phyloP scores from a whole-genome alignment of 2,113 vertebrate species.

The Cyphomyrus discorhynchus region DNA sequence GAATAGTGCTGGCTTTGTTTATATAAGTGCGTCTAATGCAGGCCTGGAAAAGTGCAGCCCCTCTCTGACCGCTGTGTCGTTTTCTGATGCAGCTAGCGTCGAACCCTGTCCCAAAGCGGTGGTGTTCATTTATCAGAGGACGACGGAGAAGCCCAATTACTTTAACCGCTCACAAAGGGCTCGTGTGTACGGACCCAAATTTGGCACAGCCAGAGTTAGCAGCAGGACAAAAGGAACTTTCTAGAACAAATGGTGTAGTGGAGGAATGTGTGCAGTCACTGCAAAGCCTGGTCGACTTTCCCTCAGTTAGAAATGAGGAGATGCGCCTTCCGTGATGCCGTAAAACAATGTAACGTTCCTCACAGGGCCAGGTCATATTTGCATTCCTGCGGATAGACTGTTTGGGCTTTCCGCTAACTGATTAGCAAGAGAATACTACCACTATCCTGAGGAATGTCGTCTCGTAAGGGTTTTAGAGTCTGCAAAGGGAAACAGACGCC shows the following conservation, averaged over 20 bases:
- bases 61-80: neutral
- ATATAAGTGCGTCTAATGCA: neutral
- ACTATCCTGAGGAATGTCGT: neutral
- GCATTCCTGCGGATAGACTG: neutral
- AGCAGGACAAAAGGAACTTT: slow-evolving; percentile 8
- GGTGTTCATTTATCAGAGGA: neutral
- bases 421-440: neutral
- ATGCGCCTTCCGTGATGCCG: neutral
- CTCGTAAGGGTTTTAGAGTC: neutral
- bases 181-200: neutral
- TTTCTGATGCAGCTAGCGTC: neutral
- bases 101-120: neutral
- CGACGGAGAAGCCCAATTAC: neutral
- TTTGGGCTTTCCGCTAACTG: neutral
- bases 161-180: neutral
- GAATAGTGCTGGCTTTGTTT: neutral
- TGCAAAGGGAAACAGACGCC: slow-evolving; percentile 22
- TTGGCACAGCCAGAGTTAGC: neutral
- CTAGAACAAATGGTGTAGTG: neutral
- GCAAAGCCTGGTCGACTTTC: neutral
- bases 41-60: neutral
- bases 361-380: neutral
- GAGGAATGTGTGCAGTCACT: neutral
- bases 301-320: neutral
- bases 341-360: neutral